Conservation (phyloP, 2,113 vertebrate genomes). For the Zosterops lateralis region DNA sequence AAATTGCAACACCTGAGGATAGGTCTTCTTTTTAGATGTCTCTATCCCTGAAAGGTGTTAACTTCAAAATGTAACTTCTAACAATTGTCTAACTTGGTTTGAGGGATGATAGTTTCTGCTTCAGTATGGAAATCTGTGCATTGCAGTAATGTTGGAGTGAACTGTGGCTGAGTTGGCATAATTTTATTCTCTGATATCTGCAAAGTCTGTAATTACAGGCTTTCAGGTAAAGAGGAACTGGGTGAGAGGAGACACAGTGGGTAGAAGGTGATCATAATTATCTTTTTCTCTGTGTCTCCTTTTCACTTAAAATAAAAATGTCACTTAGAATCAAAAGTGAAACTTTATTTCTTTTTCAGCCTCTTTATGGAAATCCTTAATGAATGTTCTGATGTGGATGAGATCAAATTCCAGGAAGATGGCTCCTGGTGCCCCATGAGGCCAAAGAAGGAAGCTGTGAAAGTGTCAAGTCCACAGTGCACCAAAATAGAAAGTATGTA, state of each 20-base stretch:
- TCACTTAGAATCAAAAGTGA: not conserved
- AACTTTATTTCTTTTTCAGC: slow-evolving; percentile 73
- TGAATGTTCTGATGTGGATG: slow-evolving; percentile 93
- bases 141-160: not conserved
- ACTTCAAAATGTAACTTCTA: not conserved
- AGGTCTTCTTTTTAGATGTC: not conserved
- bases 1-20: not conserved
- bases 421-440: slow-evolving; percentile 98
- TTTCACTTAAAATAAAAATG: not conserved
- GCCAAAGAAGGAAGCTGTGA: slow-evolving; percentile 90
- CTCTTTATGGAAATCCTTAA: slow-evolving; percentile 97
- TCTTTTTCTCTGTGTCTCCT: not conserved
- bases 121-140: not conserved
- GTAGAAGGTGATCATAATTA: not conserved
- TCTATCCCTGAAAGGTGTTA: not conserved
- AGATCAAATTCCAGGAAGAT: slow-evolving; percentile 97
- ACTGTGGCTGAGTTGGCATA: not conserved
- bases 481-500: slow-evolving; percentile 88
- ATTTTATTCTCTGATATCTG: not conserved
- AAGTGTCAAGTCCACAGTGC: slow-evolving; percentile 81
- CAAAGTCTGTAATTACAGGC: not conserved
- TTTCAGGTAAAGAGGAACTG: not conserved
- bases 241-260: not conserved
- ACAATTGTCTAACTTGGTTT: not conserved
- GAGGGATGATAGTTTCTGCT: not conserved